Evolutionary conservation across 2,113 vertebrate species (phyloP).

Genomic region (Ammodytes marinus): DNA sequence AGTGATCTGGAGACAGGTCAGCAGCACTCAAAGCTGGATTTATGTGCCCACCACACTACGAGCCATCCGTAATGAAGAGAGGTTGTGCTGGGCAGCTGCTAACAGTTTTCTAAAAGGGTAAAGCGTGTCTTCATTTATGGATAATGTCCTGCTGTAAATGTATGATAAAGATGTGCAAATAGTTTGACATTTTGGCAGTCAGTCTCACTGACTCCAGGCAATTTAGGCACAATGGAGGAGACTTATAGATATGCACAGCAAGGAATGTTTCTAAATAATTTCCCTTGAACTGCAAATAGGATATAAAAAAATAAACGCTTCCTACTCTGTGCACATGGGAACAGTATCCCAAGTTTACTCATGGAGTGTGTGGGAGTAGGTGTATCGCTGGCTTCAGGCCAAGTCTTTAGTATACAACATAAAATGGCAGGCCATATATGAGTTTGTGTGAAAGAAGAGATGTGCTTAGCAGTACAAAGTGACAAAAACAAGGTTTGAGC

Average conservation of each 20-base stretch:
- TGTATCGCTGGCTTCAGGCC: background rate
- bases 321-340: conserved; percentile 10
- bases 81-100: conserved; percentile 26
- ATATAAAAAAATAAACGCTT: background rate
- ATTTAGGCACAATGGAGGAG: background rate
- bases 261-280: background rate
- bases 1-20: conserved; percentile 34
- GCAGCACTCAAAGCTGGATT: conserved; percentile 30
- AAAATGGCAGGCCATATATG: background rate
- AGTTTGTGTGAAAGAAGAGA: conserved; percentile 5
- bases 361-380: conserved; percentile 26
- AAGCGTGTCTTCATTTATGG: conserved; percentile 18
- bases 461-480: background rate
- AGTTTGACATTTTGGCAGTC: background rate
- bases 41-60: conserved; percentile 33
- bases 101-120: conserved; percentile 27
- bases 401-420: background rate
- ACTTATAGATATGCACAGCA: background rate
- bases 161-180: conserved; percentile 19
- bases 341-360: background rate
- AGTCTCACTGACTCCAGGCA: background rate
- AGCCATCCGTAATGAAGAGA: conserved; percentile 43
- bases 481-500: background rate
- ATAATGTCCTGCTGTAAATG: background rate
- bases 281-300: conserved; percentile 4